Percentiles rank a stretch among this genome's conserved stretches.
These are phyloP conservation scores for Neoaliturus tenellus DNA, from an alignment of 2,888 invertebrate genomes.

Conservation along the genomic window DNA sequence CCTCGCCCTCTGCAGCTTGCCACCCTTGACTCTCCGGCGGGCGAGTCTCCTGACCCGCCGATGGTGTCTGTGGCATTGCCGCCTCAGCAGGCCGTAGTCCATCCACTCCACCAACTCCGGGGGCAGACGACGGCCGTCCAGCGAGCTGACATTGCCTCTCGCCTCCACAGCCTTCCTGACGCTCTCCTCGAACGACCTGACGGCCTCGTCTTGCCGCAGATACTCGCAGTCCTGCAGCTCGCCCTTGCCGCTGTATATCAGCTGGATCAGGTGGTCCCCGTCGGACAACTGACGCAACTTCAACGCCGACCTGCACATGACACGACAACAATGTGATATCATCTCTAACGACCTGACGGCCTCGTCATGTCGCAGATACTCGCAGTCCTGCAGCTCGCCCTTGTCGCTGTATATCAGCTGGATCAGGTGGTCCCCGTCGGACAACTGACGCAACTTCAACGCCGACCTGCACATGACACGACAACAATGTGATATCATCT, in stretches of 20 bases:
- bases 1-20: constrained; percentile 29
- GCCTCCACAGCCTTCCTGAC: constrained; percentile 76
- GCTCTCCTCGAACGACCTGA: constrained; percentile 77
- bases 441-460: constrained; percentile 1
- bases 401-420: constrained; percentile 72
- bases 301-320: constrained; percentile 75
- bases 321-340: too few species aligned
- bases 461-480: background rate
- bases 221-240: constrained; percentile 82
- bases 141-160: constrained; percentile 60
- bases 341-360: constrained; percentile 77
- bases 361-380: constrained; percentile 76
- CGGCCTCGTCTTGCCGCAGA: constrained; percentile 75
- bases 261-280: constrained; percentile 81
- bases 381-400: constrained; percentile 80
- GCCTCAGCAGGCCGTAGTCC: constrained; percentile 77
- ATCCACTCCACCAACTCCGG: constrained; percentile 76
- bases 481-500: constrained; percentile 68
- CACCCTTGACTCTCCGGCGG: constrained; percentile 64
- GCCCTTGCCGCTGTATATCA: constrained; percentile 79
- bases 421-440: constrained; percentile 77
- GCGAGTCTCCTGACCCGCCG: constrained; percentile 63
- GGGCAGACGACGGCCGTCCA: constrained; percentile 71
- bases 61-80: constrained; percentile 75
- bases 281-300: constrained; percentile 82